Evolutionary conservation across 2,113 vertebrate species (phyloP).

Genomic region (Urocitellus parryii): DNA sequence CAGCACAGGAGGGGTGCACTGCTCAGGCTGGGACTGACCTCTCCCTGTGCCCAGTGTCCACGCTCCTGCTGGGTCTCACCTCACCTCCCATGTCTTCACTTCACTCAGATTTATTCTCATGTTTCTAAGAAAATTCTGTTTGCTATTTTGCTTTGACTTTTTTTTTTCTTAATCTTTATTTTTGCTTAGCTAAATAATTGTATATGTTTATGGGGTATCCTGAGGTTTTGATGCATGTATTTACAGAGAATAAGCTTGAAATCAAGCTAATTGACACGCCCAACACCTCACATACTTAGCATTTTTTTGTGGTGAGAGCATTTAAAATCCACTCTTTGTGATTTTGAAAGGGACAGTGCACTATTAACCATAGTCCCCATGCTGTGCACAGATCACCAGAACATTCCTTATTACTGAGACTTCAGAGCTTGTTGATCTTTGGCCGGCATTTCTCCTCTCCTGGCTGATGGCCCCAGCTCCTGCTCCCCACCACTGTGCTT

Average conservation of each 20-base stretch:
- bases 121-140: not conserved
- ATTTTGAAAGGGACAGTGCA: not conserved
- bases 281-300: not conserved
- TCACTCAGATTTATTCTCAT: not conserved
- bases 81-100: not conserved
- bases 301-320: not conserved
- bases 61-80: too few relatives aligned
- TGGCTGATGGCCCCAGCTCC: accelerated
- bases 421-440: not conserved
- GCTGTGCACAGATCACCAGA: not conserved
- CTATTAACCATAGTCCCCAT: not conserved
- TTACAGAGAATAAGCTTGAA: not conserved
- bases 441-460: not conserved
- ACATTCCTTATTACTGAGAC: not conserved
- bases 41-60: too few relatives aligned
- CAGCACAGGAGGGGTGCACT: too few relatives aligned
- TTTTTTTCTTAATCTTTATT: not conserved
- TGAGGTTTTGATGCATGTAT: not conserved
- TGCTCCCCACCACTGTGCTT: not conserved
- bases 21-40: accelerated
- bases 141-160: not conserved
- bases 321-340: not conserved
- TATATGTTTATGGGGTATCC: not conserved
- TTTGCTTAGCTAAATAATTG: not conserved
- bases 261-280: not conserved